Percentiles rank a stretch among this genome's conserved stretches.
Conservation (phyloP, 2,797 vertebrate species). For the Morelia viridis region DNA sequence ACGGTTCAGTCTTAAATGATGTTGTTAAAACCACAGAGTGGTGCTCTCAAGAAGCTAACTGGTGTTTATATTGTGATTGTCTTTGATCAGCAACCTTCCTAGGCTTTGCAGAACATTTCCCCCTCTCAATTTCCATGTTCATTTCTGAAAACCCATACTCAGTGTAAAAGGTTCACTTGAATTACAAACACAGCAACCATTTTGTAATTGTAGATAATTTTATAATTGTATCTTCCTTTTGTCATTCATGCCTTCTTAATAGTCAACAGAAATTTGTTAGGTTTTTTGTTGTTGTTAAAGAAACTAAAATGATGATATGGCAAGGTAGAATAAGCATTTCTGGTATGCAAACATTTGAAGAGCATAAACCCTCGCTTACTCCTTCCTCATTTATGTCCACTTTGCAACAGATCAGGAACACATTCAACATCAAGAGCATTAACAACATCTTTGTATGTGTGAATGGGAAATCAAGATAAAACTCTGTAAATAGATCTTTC, state of each 20-base stretch:
- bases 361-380: neutral
- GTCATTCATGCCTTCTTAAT: neutral
- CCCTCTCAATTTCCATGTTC: neutral
- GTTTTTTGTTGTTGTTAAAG: neutral
- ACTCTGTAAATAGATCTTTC: neutral
- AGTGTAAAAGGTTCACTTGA: neutral
- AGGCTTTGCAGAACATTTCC: neutral
- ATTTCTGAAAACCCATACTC: neutral
- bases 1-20: neutral
- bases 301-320: neutral
- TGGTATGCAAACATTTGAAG: neutral
- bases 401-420: neutral
- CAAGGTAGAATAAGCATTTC: neutral
- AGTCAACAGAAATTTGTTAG: neutral
- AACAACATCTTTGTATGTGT: neutral
- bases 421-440: neutral
- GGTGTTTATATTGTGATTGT: neutral
- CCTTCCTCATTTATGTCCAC: neutral
- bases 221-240: neutral
- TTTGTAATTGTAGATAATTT: neutral
- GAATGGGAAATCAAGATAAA: neutral
- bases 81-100: neutral
- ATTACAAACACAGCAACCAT: neutral
- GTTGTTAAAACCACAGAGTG: neutral
- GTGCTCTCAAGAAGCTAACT: neutral